phyloP scores from a whole-genome alignment of 2,113 vertebrate species.

The Abramis brama region DNA sequence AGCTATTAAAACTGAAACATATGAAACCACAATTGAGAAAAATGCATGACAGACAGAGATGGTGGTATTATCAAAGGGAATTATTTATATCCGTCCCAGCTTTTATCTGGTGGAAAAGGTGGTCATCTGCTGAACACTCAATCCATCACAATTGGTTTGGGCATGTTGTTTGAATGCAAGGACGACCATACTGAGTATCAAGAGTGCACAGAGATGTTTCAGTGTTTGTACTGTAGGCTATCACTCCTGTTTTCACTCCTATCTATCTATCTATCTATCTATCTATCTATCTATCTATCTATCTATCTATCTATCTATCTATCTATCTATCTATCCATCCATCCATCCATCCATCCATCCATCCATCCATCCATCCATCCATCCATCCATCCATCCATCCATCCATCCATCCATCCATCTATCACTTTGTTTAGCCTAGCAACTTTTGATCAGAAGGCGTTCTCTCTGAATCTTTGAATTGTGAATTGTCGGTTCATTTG shows the following conservation, averaged over 20 bases:
- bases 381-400: no score
- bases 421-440: no score
- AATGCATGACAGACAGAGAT: conserved; percentile 25
- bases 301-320: no score
- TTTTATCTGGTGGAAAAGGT: conserved; percentile 59
- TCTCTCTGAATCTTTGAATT: no score
- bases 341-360: no score
- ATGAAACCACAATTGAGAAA: conserved; percentile 49
- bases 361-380: no score
- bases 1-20: conserved; percentile 23
- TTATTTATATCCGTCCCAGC: conserved; percentile 57
- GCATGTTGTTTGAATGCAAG: conserved; percentile 10
- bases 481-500: background rate
- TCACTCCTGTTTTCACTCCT: background rate
- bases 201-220: background rate
- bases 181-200: background rate
- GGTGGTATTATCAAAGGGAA: conserved; percentile 57
- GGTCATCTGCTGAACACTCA: conserved; percentile 51
- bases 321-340: no score
- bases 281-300: no score
- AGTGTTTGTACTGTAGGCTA: background rate
- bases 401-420: no score
- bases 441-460: no score
- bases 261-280: no score
- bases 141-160: conserved; percentile 7